Evolutionary conservation across 53 echinoderm and acorn worm species (phyloP).

Genomic region (Hippasteria phrygiana): DNA sequence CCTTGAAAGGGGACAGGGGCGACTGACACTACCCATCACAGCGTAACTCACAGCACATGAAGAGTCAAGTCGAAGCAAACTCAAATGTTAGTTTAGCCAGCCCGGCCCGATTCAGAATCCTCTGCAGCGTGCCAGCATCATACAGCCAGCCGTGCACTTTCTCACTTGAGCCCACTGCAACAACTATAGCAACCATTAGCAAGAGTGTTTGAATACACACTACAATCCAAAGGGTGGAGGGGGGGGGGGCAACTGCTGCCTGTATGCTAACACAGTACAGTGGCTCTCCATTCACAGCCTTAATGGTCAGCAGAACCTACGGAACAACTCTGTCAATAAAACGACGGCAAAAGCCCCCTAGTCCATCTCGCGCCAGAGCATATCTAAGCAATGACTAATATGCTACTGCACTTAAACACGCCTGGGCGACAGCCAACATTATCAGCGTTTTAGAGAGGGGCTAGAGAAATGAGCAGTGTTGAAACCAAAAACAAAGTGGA

Average conservation of each 20-base stretch:
- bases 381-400: constrained; percentile 33
- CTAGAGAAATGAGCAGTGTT: no score
- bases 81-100: constrained; percentile 12
- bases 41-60: no score
- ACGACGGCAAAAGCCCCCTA: background rate
- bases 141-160: constrained; percentile 8
- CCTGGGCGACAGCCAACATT: constrained; percentile 1
- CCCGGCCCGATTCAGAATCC: background rate
- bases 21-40: no score
- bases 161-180: background rate
- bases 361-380: background rate
- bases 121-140: background rate
- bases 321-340: constrained; percentile 32
- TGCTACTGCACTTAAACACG: constrained; percentile 36
- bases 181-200: background rate
- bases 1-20: no score
- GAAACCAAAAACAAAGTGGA: background rate
- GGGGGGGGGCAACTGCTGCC: background rate
- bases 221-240: background rate
- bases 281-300: constrained; percentile 1
- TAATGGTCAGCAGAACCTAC: constrained; percentile 11
- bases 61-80: background rate
- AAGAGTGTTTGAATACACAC: constrained; percentile 1
- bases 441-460: background rate
- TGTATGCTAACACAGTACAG: constrained; percentile 16